Base-by-base conservation (phyloP, 2,113 vertebrate genomes). In the Oryzias woworae region DNA sequence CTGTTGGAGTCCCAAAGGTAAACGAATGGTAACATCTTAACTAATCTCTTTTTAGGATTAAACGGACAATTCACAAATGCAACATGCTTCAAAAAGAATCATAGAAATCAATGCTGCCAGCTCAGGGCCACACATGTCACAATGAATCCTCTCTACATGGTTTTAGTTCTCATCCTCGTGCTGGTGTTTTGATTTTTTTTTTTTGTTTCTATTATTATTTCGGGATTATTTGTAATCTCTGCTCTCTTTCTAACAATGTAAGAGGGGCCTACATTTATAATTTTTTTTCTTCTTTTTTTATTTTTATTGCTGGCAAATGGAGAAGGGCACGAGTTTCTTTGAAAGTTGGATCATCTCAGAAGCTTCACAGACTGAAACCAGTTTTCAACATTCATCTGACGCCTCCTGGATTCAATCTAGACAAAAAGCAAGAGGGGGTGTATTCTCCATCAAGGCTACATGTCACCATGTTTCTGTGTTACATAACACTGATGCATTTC, bases 111-210 rank as follows among this genome's bases (percentile, higher is more conserved):
- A 75, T 50, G 62, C 67, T 26, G 63, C 76, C 69, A 82, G 80
- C 78, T 83, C 66, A 62, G 74, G 51, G 66, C 70, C 58, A 54
- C 42, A 20, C 51, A 58, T 18, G 47, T 73, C 56, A 72, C 67
- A 65, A 61, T 47, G 4, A 50, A 61, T 26, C 58, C 66, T 81
- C 45, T 62, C 62, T 80, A 81, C 83, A 86, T 79, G 84, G 81
- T 78, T 66, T 36, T 75, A 60, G 57, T 84, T 78, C 69, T 76
- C 58, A 66, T 86, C 69, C 72, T 81, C 73, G 77, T 81, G 88
- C 90, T 92, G 90, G 89, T 90, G 89, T 81, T 88, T 74, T 68
- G 14, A 80, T 82, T 62, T 26, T 53, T n/a, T 46, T n/a, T 58
- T 47, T 31, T 47, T 20, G 22, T 89, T 89, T 85, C 78, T 73